phyloP scores from a whole-genome alignment of 2,797 vertebrate species.

The Synanceia verrucosa region DNA sequence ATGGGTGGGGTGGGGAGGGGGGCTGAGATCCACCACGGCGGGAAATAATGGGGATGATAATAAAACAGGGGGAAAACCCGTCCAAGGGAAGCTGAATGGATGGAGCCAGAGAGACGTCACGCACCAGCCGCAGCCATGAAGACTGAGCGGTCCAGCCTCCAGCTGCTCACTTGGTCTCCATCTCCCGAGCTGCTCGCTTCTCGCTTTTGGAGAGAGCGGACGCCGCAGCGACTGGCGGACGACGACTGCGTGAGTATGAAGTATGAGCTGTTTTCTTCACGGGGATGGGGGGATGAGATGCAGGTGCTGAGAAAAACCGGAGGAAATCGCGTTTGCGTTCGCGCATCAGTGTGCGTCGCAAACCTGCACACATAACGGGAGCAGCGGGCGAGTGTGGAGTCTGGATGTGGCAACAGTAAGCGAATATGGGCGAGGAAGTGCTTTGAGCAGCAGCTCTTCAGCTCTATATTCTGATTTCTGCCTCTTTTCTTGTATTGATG shows the following conservation, averaged over 20 bases:
- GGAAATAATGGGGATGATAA: constrained; percentile 76
- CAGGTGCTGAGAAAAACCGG: neutral
- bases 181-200: constrained; percentile 59
- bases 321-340: constrained; percentile 27
- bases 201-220: constrained; percentile 42
- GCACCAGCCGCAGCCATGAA: constrained; percentile 82
- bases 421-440: constrained; percentile 23
- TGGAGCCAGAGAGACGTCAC: constrained; percentile 87
- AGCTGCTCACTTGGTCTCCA: constrained; percentile 66
- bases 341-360: constrained; percentile 1
- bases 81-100: constrained; percentile 87
- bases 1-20: constrained; percentile 42
- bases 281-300: neutral
- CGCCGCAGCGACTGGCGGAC: constrained; percentile 35
- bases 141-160: constrained; percentile 72
- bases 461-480: neutral
- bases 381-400: constrained; percentile 27
- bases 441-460: constrained; percentile 22
- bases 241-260: constrained; percentile 76
- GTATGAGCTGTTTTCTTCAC: constrained; percentile 3
- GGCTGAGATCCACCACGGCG: constrained; percentile 72
- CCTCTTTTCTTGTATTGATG: neutral
- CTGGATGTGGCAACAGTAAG: constrained; percentile 33
- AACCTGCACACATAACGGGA: constrained; percentile 30
- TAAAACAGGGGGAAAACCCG: constrained; percentile 76